Conservation (phyloP, 2,888 invertebrate genomes). For the Pristionchus fissidentatus region DNA sequence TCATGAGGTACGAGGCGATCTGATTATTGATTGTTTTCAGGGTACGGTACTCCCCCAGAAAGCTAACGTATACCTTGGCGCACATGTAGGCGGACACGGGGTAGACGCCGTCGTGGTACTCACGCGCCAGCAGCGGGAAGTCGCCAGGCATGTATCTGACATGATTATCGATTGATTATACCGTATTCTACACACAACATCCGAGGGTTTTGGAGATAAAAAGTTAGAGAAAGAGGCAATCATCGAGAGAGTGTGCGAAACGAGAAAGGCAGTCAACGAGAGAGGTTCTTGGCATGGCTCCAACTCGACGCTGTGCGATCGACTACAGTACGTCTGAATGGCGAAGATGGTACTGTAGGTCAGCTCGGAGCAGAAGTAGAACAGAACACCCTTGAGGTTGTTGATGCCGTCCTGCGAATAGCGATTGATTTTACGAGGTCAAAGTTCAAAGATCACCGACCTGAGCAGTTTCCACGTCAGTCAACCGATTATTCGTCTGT, state of each 20-base stretch:
- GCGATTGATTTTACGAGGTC: background rate
- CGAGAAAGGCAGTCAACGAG: conserved; percentile 79
- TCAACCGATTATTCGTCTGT: conserved; percentile 81
- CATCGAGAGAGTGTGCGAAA: background rate
- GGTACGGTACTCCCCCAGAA: too few relatives aligned
- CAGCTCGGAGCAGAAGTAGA: conserved; percentile 91
- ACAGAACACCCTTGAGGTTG: conserved; percentile 88
- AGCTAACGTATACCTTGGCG: conserved; percentile 56
- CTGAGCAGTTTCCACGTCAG: too few relatives aligned
- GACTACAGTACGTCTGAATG: conserved; percentile 88
- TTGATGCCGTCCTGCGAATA: conserved; percentile 87
- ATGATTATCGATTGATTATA: too few relatives aligned
- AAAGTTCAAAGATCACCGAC: background rate
- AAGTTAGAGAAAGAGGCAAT: too few relatives aligned
- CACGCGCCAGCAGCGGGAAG: conserved; percentile 89
- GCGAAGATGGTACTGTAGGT: conserved; percentile 92
- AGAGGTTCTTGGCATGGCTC: too few relatives aligned
- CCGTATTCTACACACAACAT: conserved; percentile 80
- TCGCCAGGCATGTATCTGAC: conserved; percentile 88
- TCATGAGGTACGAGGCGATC: conserved; percentile 80
- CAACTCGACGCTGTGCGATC: too few relatives aligned
- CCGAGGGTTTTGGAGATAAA: background rate
- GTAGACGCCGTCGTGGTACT: conserved; percentile 92
- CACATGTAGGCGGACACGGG: conserved; percentile 78
- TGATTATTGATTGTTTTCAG: conserved; percentile 45